phyloP scores from a whole-genome alignment of 2,888 invertebrate genomes.

The Aspidapion aeneum region DNA sequence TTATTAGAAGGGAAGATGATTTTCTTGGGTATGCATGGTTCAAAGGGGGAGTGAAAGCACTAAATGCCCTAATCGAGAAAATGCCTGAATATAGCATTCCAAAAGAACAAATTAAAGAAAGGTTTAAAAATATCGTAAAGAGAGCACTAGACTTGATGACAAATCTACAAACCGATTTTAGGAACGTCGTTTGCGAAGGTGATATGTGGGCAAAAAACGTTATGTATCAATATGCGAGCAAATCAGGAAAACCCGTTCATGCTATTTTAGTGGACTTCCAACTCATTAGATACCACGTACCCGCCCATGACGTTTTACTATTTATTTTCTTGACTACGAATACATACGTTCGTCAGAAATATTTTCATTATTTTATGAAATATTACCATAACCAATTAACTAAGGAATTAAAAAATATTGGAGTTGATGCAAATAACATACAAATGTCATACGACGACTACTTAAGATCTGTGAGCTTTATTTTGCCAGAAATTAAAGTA shows the following conservation, averaged over 20 bases:
- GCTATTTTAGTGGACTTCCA: conserved; percentile 23
- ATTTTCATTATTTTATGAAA: conserved; percentile 19
- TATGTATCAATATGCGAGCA: conserved; percentile 20
- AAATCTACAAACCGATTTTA: conserved; percentile 15
- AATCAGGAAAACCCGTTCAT: conserved; percentile 11
- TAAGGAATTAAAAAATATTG: conserved; percentile 10
- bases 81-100: background rate
- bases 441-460: conserved; percentile 21
- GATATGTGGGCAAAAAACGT: conserved; percentile 24
- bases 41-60: conserved; percentile 17
- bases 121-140: conserved; percentile 17
- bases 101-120: conserved; percentile 14
- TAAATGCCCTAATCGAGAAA: conserved; percentile 13
- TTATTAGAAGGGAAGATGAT: conserved; percentile 17
- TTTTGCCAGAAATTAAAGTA: conserved; percentile 24
- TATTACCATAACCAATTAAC: conserved; percentile 17
- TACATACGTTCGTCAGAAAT: conserved; percentile 13
- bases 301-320: conserved; percentile 22
- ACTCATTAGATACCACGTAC: conserved; percentile 18
- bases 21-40: conserved; percentile 21
- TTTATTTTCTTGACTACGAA: conserved; percentile 22
- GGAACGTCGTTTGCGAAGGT: conserved; percentile 22
- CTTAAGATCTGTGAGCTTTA: conserved; percentile 16
- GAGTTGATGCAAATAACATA: conserved; percentile 12
- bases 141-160: conserved; percentile 18